Evolutionary conservation across 2,888 invertebrate species (phyloP).

Genomic region (Andrena marginata): DNA sequence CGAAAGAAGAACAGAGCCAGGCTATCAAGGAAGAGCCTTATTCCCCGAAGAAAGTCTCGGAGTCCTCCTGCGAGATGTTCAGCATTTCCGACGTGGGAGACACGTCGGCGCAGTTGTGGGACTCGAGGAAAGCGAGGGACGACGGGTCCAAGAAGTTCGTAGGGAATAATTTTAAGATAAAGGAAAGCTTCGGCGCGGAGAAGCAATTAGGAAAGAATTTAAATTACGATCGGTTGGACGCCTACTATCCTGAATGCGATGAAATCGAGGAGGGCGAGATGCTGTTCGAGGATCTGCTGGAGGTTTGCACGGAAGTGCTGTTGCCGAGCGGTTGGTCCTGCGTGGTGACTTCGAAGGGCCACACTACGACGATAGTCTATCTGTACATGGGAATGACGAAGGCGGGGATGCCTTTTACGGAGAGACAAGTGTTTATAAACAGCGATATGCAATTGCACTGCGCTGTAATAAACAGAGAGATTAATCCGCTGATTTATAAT

Average conservation of each 20-base stretch:
- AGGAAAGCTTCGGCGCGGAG: conserved; percentile 31
- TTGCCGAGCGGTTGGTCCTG: conserved; percentile 80
- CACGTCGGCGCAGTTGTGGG: conserved; percentile 22
- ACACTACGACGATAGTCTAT: conserved; percentile 79
- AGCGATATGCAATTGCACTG: conserved; percentile 80
- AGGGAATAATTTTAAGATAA: conserved; percentile 18
- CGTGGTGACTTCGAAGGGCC: conserved; percentile 79
- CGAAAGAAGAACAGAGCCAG: not conserved
- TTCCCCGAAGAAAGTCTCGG: not conserved
- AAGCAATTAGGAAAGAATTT: conserved; percentile 27
- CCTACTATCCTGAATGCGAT: conserved; percentile 13
- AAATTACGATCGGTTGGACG: conserved; percentile 35
- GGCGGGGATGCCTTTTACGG: conserved; percentile 78
- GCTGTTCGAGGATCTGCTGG: conserved; percentile 81
- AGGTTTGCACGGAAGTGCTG: conserved; percentile 79
- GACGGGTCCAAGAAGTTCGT: not conserved
- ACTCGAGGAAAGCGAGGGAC: not conserved
- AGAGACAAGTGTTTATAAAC: conserved; percentile 81
- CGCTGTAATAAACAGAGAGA: conserved; percentile 75
- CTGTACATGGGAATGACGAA: conserved; percentile 77
- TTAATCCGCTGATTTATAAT: conserved; percentile 77
- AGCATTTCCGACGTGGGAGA: conserved; percentile 24
- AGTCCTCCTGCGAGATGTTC: conserved; percentile 21
- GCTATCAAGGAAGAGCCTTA: conserved; percentile 4
- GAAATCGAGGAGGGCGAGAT: conserved; percentile 52